Evolutionary conservation across 2,888 invertebrate genomes (phyloP), one percentile per base, ranked within the genome.

Genomic region (Harmothoe impar): DNA sequence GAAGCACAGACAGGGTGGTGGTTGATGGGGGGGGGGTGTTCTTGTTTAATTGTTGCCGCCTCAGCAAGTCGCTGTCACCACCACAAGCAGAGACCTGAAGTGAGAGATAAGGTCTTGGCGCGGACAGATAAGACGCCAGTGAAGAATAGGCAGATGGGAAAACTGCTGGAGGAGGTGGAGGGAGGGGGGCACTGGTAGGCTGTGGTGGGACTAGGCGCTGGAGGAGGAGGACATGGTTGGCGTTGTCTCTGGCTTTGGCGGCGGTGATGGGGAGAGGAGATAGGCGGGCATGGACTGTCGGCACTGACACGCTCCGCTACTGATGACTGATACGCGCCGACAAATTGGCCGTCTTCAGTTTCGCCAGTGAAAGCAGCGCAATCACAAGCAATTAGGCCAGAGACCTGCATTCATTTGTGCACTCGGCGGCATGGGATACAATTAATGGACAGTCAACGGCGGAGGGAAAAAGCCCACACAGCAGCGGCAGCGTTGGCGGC

Each of bases 31-130:
- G 62, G 62, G 62, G 77, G 77, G 29, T 31, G 29, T 15, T n/a
- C 77, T 31, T 77, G 77, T 77, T 77, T 77, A 77, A 77, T 77
- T 77, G 77, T 77, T 77, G n/a, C 77, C 77, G 77, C 77, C 31
- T 31, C 77, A 31, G n/a, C 77, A 77, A n/a, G 29, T 3, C 77
- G 17, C 77, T 77, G 77, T 77, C 77, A 77, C 77, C 77, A 31
- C 29, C 77, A 77, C 77, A 3, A 77, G 62, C 62, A n/a, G 3
- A 62, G 62, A 62, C 62, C 62, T 62, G 62, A 62, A 62, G 31
- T 77, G 29, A 77, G 25, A 77, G 77, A 77, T 77, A 77, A 77
- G 31, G 77, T 25, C 77, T 77, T 77, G 77, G 77, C 25, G 77
- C n/a, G 29, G 17, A 25, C 29, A 25, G 77, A 77, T 77, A 77